These are phyloP conservation scores for Amazona finschi DNA, from an alignment of 2,797 vertebrate species.

Conservation along the genomic window DNA sequence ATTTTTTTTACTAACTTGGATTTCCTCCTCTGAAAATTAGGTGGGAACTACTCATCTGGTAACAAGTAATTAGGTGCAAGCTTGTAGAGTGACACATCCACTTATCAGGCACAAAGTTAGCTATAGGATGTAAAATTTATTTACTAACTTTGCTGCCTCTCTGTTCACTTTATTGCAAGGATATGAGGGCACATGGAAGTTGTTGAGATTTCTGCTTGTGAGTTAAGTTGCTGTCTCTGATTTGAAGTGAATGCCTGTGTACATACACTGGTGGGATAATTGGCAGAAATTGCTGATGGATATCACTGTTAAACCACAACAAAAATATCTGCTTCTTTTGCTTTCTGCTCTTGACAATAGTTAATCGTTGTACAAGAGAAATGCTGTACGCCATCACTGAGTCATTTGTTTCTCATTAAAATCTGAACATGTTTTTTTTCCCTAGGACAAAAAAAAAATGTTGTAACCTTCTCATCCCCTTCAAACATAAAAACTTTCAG, in stretches of 20 bases:
- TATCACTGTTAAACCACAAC: conserved; percentile 23
- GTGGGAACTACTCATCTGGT: background rate
- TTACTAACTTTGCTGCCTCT: background rate
- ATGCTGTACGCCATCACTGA: background rate
- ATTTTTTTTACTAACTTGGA: background rate
- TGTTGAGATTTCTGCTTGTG: background rate
- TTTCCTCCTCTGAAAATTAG: background rate
- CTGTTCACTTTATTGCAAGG: background rate
- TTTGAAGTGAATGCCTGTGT: background rate
- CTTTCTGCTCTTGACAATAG: conserved; percentile 5
- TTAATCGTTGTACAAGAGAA: conserved; percentile 35
- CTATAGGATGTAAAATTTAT: background rate
- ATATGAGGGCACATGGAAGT: background rate
- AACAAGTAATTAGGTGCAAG: background rate
- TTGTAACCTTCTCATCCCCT: conserved; percentile 19
- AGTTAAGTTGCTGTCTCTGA: background rate
- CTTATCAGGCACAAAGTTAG: background rate
- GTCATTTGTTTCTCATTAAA: conserved; percentile 53
- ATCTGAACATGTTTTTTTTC: background rate
- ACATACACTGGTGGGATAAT: background rate
- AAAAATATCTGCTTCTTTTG: background rate
- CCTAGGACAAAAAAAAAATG: background rate
- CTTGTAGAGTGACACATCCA: background rate
- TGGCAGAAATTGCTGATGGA: conserved; percentile 27
- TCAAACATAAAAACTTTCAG: background rate